A percentile compares a stretch with the other conserved stretches of the same genome.
Evolutionary conservation across 2,113 vertebrate species (phyloP).

Genomic region (Psittacara wagleri): DNA sequence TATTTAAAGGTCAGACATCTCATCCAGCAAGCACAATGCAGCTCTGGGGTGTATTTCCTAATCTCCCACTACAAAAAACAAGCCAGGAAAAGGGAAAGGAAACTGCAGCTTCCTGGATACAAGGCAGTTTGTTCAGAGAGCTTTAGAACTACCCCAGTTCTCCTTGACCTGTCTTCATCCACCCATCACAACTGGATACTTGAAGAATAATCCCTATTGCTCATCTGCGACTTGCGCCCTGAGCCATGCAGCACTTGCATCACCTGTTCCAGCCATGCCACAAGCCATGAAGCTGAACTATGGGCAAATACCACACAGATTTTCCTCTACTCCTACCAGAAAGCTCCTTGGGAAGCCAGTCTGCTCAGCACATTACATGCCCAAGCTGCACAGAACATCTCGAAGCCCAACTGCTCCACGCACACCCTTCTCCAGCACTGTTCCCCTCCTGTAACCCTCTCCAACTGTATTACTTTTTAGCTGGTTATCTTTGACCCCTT

Average conservation of each 20-base stretch:
- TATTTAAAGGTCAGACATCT: not conserved
- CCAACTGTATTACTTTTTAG: not conserved
- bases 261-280: not conserved
- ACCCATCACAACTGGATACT: fast-evolving
- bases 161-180: not conserved
- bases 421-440: not conserved
- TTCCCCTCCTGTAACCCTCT: not conserved
- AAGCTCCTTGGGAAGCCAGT: not conserved
- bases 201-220: not conserved
- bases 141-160: not conserved
- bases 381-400: not conserved
- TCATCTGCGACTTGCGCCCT: not conserved
- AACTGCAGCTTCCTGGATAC: not conserved
- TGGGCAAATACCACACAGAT: not conserved
- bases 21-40: not conserved
- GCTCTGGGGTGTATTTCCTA: not conserved
- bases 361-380: not conserved
- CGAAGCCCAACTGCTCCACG: not conserved
- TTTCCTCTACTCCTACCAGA: not conserved
- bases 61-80: not conserved
- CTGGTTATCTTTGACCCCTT: not conserved
- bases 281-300: not conserved
- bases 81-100: not conserved
- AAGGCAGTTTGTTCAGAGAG: not conserved
- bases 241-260: not conserved